phyloP scores from a whole-genome alignment of 2,113 vertebrate species.

The Himantopus leucocephalus region DNA sequence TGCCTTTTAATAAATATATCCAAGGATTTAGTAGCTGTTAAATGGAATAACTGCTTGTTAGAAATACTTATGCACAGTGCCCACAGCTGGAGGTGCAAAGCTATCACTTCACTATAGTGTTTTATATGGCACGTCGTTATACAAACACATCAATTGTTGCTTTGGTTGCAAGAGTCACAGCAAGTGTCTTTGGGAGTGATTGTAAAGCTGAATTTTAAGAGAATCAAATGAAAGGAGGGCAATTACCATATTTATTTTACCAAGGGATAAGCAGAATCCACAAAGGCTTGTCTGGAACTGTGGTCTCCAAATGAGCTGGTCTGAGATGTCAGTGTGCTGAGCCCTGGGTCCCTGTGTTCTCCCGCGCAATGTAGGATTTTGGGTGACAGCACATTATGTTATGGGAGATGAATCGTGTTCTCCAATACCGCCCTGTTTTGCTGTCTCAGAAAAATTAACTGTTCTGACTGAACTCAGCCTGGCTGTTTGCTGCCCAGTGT shows the following conservation, averaged over 20 bases:
- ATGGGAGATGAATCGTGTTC: not conserved
- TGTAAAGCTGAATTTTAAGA: conserved; percentile 41
- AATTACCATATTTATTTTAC: not conserved
- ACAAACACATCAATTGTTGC: not conserved
- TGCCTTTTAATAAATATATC: conserved; percentile 71
- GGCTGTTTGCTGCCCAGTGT: not conserved
- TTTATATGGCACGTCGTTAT: not conserved
- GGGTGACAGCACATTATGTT: not conserved
- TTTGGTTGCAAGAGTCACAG: conserved; percentile 35
- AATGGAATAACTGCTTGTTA: conserved; percentile 35
- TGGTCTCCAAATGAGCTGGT: not conserved
- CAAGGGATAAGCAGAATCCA: not conserved
- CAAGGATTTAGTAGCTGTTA: conserved; percentile 60
- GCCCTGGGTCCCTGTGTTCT: accelerated
- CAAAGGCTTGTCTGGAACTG: not conserved
- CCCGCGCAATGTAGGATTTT: accelerated
- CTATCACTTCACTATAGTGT: not conserved
- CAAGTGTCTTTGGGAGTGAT: not conserved
- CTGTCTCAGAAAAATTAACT: not conserved
- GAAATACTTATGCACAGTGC: not conserved
- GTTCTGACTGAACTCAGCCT: not conserved
- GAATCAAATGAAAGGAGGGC: not conserved
- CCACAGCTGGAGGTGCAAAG: not conserved
- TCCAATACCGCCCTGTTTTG: not conserved
- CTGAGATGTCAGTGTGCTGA: not conserved